phyloP scores from a whole-genome alignment of 2,888 invertebrate genomes.

The Hemicrepidius hirtus region DNA sequence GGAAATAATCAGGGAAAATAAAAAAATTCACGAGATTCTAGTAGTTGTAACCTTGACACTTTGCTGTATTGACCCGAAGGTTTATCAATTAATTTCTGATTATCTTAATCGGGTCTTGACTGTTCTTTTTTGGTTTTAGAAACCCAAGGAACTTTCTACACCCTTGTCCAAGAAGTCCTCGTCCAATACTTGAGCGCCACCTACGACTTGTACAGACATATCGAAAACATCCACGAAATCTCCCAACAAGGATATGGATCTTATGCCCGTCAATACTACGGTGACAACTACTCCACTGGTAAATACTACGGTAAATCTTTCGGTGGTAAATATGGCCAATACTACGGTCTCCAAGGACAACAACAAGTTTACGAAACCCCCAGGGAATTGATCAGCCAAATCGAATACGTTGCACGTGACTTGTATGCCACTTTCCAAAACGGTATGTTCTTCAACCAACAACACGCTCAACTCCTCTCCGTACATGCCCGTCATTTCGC shows the following conservation, averaged over 20 bases:
- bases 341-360: constrained; percentile 32
- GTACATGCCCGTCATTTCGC: constrained; percentile 31
- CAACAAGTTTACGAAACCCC: constrained; percentile 32
- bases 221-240: not conserved
- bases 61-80: too few relatives aligned
- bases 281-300: too few relatives aligned
- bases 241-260: not conserved
- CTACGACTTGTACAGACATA: constrained; percentile 6
- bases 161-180: not conserved
- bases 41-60: not conserved
- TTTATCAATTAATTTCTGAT: too few relatives aligned
- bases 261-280: too few relatives aligned
- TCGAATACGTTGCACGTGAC: constrained; percentile 30
- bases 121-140: constrained; percentile 1
- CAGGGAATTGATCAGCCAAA: constrained; percentile 33
- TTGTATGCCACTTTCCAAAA: constrained; percentile 13
- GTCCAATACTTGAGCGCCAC: constrained; percentile 16
- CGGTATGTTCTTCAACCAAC: not conserved
- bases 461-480: constrained; percentile 5
- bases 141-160: not conserved
- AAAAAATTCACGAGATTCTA: not conserved
- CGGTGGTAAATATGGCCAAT: too few relatives aligned
- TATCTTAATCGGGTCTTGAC: too few relatives aligned
- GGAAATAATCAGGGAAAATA: too few relatives aligned
- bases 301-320: too few relatives aligned